phyloP scores from a whole-genome alignment of 1,140 invertebrate genomes.

The Drosophila pseudoobscura region DNA sequence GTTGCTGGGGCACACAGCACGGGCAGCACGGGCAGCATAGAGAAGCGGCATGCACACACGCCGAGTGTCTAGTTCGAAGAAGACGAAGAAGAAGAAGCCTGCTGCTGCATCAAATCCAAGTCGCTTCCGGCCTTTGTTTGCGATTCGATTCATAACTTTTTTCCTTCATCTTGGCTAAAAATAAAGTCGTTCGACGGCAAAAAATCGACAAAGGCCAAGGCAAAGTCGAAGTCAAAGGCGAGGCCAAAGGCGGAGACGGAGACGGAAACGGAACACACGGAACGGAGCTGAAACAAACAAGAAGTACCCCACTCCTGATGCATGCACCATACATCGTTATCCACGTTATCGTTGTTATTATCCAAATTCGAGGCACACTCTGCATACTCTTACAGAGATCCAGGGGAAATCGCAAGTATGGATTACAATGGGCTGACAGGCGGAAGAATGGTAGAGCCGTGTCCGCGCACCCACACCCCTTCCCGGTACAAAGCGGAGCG shows the following conservation, averaged over 20 bases:
- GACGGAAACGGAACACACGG: neutral
- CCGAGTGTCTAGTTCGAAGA: no score
- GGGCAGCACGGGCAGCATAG: neutral
- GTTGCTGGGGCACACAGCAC: neutral
- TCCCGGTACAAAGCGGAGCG: neutral
- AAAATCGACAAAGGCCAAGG: neutral
- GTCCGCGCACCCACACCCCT: neutral
- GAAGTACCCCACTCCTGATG: neutral
- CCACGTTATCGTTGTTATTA: slow-evolving; percentile 41
- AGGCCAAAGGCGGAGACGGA: no score
- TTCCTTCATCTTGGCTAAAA: slow-evolving; percentile 18
- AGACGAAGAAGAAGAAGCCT: no score
- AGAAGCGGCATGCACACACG: neutral
- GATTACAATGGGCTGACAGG: neutral
- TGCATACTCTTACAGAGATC: neutral
- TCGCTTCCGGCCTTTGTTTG: slow-evolving; percentile 45
- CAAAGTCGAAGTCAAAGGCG: no score
- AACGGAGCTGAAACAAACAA: slow-evolving; percentile 18
- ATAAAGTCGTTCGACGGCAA: slow-evolving; percentile 29
- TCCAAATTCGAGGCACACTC: slow-evolving; percentile 15
- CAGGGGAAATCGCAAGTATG: slow-evolving; percentile 3
- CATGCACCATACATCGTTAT: slow-evolving; percentile 11
- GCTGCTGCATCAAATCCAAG: slow-evolving; percentile 36
- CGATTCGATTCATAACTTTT: slow-evolving; percentile 44
- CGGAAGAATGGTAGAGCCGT: neutral